Evolutionary conservation across 2,888 invertebrate species (phyloP).

Genomic region (Lymantria dispar): DNA sequence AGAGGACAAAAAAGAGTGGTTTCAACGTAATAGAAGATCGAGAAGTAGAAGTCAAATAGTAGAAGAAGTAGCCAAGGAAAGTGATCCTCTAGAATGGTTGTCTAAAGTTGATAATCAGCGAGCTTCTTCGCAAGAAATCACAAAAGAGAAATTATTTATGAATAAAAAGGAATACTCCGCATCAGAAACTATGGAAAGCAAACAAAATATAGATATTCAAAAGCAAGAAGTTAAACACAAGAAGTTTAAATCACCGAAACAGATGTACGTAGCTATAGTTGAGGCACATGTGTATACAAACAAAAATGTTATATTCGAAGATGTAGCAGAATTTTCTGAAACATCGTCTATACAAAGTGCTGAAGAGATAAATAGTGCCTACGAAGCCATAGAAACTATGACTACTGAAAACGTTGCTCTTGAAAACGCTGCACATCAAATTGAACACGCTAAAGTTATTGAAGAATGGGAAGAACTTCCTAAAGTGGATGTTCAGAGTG

Average conservation of each 20-base stretch:
- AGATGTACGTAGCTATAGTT: constrained; percentile 67
- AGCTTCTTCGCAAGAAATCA: constrained; percentile 30
- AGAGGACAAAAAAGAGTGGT: constrained; percentile 32
- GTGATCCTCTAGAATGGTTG: constrained; percentile 58
- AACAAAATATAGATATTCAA: constrained; percentile 24
- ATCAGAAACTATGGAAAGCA: constrained; percentile 36
- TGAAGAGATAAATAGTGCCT: constrained; percentile 40
- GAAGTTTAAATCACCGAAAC: constrained; percentile 42
- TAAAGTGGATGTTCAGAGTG: constrained; percentile 21
- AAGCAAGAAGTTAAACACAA: constrained; percentile 27
- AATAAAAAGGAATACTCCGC: constrained; percentile 28
- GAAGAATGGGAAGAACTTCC: constrained; percentile 30
- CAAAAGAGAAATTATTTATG: constrained; percentile 11
- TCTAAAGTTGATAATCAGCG: constrained; percentile 41
- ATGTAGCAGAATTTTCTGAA: constrained; percentile 47
- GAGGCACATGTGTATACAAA: constrained; percentile 73
- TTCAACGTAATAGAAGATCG: constrained; percentile 43
- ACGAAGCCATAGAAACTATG: constrained; percentile 31
- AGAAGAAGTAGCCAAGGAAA: constrained; percentile 50
- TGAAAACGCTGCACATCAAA: constrained; percentile 25
- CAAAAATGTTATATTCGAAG: constrained; percentile 62
- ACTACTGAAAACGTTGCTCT: constrained; percentile 36
- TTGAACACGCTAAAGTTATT: constrained; percentile 30
- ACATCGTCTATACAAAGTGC: constrained; percentile 44
- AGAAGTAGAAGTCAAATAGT: constrained; percentile 54